Conservation (phyloP, 2,888 invertebrate species). For the Danaus chrysippus region DNA sequence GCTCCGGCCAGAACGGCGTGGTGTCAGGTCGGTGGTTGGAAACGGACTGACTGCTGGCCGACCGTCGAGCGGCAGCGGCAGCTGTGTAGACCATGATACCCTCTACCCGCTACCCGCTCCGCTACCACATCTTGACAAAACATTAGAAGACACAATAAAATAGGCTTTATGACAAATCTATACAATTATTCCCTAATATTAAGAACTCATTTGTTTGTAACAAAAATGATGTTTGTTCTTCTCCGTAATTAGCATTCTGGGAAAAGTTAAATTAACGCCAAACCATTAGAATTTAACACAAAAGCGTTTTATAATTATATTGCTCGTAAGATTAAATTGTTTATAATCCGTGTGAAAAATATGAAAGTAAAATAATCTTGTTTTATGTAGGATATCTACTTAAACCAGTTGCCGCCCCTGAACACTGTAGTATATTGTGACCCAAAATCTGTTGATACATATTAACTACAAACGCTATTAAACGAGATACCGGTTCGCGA, state of each 20-base stretch:
- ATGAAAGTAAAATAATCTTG: slow-evolving; percentile 34
- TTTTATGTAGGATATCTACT: slow-evolving; percentile 31
- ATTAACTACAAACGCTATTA: slow-evolving; percentile 22
- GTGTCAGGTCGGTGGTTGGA: slow-evolving; percentile 54
- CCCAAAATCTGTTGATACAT: slow-evolving; percentile 29
- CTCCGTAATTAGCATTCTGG: too few relatives aligned
- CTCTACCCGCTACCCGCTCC: slow-evolving; percentile 36
- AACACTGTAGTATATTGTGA: slow-evolving; percentile 32
- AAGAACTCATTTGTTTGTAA: too few relatives aligned
- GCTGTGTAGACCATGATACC: slow-evolving; percentile 16
- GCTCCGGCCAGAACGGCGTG: slow-evolving; percentile 50
- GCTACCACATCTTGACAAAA: slow-evolving; percentile 25
- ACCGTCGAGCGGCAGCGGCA: background rate
- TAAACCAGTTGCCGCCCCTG: slow-evolving; percentile 36
- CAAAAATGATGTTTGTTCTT: too few relatives aligned
- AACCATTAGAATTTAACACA: background rate
- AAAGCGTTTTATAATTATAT: slow-evolving; percentile 15
- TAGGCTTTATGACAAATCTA: too few relatives aligned
- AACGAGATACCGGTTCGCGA: slow-evolving; percentile 36
- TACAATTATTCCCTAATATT: too few relatives aligned
- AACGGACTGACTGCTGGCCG: slow-evolving; percentile 55
- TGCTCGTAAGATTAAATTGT: slow-evolving; percentile 9
- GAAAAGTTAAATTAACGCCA: too few relatives aligned
- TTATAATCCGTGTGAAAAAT: slow-evolving; percentile 25
- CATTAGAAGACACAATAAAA: too few relatives aligned